Conservation (phyloP, 2,888 invertebrate genomes). For the Sminthurinus aureus region DNA sequence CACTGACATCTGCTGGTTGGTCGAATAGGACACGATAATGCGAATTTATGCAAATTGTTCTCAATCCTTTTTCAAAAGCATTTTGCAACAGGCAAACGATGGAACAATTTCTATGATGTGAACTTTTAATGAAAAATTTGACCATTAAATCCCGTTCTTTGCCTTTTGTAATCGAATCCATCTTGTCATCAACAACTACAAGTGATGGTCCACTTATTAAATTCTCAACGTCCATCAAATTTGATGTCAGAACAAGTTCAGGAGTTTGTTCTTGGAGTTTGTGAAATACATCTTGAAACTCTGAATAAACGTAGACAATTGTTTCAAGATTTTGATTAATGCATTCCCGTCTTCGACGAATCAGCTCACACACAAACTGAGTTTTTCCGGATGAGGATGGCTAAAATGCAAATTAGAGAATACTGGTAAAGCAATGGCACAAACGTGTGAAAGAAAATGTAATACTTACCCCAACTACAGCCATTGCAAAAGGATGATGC, state of each 20-base stretch:
- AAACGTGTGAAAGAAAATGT: background rate
- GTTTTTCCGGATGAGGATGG: constrained; percentile 6
- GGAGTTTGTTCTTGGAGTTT: constrained; percentile 6
- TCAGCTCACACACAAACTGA: background rate
- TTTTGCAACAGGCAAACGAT: constrained; percentile 25
- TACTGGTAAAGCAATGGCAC: no score
- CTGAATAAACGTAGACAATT: constrained; percentile 28
- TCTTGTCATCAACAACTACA: constrained; percentile 26
- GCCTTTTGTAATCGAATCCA: background rate
- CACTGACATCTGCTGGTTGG: background rate
- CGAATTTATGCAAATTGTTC: constrained; percentile 13
- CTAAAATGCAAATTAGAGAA: background rate
- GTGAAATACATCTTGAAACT: constrained; percentile 8
- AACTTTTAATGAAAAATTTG: constrained; percentile 10
- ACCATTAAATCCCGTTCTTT: constrained; percentile 7
- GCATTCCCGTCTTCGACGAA: constrained; percentile 6
- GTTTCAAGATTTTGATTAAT: constrained; percentile 10
- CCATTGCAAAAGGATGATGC: constrained; percentile 12
- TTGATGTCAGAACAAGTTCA: background rate
- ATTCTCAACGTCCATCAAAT: constrained; percentile 13
- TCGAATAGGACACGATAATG: constrained; percentile 15
- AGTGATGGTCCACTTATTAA: background rate
- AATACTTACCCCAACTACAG: background rate
- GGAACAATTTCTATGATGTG: constrained; percentile 4
- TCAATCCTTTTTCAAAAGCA: background rate